Conservation (phyloP, 2,797 vertebrate genomes). For the Rhadinocentrus ornatus region DNA sequence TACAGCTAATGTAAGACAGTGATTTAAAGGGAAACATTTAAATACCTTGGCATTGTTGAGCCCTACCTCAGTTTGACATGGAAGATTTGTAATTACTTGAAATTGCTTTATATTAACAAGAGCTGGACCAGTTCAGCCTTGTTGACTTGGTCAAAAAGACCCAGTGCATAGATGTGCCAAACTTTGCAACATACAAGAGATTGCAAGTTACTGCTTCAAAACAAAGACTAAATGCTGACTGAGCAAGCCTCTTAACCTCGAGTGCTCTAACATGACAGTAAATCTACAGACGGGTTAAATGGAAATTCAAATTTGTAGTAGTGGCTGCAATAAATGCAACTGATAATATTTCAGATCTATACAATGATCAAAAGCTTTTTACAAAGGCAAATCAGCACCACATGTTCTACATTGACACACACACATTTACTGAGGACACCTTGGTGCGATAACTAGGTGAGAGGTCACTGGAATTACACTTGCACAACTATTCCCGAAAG, state of each 20-base stretch:
- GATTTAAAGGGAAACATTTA: background rate
- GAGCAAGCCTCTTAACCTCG: too few relatives aligned
- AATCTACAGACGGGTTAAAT: background rate
- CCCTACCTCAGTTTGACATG: background rate
- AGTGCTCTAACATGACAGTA: background rate
- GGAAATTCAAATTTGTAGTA: background rate
- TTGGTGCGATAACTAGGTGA: background rate
- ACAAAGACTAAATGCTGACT: background rate
- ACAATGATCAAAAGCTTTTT: background rate
- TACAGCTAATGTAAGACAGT: too few relatives aligned
- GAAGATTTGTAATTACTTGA: background rate
- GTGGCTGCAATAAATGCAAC: background rate
- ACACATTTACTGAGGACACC: background rate
- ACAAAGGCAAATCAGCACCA: background rate
- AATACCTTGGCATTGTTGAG: background rate
- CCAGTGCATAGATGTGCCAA: background rate
- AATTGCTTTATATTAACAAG: background rate
- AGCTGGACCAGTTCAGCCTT: background rate
- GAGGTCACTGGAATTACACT: background rate
- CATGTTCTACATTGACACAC: background rate
- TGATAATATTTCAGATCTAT: background rate
- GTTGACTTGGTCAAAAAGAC: background rate
- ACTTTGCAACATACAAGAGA: background rate
- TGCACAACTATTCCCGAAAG: background rate
- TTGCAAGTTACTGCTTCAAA: background rate